Evolutionary conservation across 2,888 invertebrate genomes (phyloP).

Genomic region (Anarsia innoxiella): DNA sequence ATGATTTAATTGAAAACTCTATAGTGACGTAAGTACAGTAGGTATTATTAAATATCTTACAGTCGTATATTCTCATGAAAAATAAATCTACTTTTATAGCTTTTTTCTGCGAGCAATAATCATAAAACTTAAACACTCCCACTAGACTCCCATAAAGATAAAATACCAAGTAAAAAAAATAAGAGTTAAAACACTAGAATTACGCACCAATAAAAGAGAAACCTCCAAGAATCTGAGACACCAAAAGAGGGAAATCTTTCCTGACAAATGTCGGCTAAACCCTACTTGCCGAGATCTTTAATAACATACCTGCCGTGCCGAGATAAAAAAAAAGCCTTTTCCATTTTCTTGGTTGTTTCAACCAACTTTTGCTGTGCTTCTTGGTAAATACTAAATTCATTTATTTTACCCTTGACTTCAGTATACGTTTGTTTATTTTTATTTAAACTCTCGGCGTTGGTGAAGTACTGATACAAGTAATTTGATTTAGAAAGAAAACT

Average conservation of each 20-base stretch:
- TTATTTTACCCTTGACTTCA: slow-evolving; percentile 1
- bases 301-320: slow-evolving; percentile 16
- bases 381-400: slow-evolving; percentile 14
- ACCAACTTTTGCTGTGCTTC: slow-evolving; percentile 17
- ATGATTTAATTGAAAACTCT: too few species aligned
- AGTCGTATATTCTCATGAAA: too few species aligned
- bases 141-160: too few species aligned
- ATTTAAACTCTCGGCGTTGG: background rate
- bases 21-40: too few species aligned
- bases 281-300: slow-evolving; percentile 15
- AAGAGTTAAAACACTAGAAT: too few species aligned
- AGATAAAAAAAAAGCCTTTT: slow-evolving; percentile 21
- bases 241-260: background rate
- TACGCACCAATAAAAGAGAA: background rate
- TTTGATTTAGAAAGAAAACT: too few species aligned
- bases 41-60: too few species aligned
- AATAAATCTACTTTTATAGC: too few species aligned
- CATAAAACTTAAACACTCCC: too few species aligned
- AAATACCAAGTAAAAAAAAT: too few species aligned
- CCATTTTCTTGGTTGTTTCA: slow-evolving; percentile 18
- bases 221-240: background rate
- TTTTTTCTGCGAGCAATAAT: too few species aligned
- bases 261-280: slow-evolving; percentile 22
- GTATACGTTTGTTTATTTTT: background rate
- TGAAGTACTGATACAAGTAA: background rate